phyloP scores from a whole-genome alignment of 2,888 invertebrate genomes.

The Eubasilissa splendida region DNA sequence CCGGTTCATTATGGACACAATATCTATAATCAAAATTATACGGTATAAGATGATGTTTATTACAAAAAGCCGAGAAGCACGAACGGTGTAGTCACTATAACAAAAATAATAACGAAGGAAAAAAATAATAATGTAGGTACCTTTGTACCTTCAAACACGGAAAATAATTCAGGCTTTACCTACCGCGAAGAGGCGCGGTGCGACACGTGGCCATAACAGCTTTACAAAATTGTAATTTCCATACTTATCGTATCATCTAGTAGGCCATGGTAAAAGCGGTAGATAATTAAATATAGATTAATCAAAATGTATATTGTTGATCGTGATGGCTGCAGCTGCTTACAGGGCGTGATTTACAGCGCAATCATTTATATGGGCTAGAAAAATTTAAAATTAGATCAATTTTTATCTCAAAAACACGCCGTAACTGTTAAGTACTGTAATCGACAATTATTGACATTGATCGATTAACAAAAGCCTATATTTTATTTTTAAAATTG shows the following conservation, averaged over 20 bases:
- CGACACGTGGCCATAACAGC: constrained; percentile 14
- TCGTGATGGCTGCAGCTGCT: neutral
- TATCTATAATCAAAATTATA: too few species aligned
- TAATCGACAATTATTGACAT: too few species aligned
- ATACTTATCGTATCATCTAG: constrained; percentile 41
- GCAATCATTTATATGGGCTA: neutral
- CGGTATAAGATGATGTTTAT: too few species aligned
- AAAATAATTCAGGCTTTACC: neutral
- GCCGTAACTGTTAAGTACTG: too few species aligned
- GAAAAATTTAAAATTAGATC: too few species aligned
- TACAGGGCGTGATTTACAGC: constrained; percentile 12
- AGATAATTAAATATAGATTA: constrained; percentile 42
- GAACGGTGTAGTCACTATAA: too few species aligned
- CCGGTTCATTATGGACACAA: too few species aligned
- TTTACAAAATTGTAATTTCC: constrained; percentile 29
- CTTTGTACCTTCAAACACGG: neutral
- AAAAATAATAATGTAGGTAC: neutral
- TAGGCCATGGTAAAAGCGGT: constrained; percentile 9
- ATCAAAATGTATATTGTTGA: constrained; percentile 18
- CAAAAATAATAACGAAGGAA: neutral
- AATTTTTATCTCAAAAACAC: too few species aligned
- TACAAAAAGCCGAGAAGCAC: too few species aligned
- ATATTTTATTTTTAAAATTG: too few species aligned
- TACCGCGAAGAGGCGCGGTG: neutral
- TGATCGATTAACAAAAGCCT: too few species aligned